Base-by-base conservation (phyloP, 64 coral and sea anemone species). In the Montipora efflorescens region DNA sequence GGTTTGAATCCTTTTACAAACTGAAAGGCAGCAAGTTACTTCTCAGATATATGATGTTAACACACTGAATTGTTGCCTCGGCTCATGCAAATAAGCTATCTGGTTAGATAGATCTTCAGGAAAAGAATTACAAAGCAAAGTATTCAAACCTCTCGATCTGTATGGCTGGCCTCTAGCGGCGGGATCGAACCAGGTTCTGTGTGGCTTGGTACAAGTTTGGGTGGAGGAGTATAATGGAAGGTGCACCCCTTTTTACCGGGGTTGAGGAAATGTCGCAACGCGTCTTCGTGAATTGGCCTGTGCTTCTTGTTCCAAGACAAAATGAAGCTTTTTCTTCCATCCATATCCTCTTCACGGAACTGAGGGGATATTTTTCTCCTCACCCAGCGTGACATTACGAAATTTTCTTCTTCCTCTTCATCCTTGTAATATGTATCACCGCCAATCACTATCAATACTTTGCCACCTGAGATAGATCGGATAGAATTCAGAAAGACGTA, bases 301-400 rank as follows among this genome's bases (percentile, higher is more conserved):
- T 96, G 95, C 9, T 81, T 79, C 11, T 84, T 53, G 43, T 96
- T 21, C 91, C 95, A 96, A 15, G 95, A 96, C 46, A 96, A 96
- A 0, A 96, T 78, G 10, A 96, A 93, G 5, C 95, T 87, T 8
- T 90, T 92, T 4, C 68, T 47, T 47, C 94, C 94, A 75, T 92
- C 85, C 49, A 92, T 8, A 67, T 72, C 92, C 66, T 92, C 89
- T 12, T 75, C 15, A 8, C 52, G 64, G 47, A 95, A 88, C 77
- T 95, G 84, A 22, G 77, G 43, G 18, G 18, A 21, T 5, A 95
- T 45, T 5, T 85, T 90, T 55, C 74, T 71, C 0, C 13, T 49
- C 5, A 86, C 87, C 91, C 79, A 87, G 21, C 67, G 95, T 12
- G 95, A 96, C 12, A 96, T 43, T 5, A 96, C 79, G 25, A 58